These are phyloP conservation scores for Stegophylla sp. DNA, from an alignment of 2,888 invertebrate genomes.

Conservation along the genomic window DNA sequence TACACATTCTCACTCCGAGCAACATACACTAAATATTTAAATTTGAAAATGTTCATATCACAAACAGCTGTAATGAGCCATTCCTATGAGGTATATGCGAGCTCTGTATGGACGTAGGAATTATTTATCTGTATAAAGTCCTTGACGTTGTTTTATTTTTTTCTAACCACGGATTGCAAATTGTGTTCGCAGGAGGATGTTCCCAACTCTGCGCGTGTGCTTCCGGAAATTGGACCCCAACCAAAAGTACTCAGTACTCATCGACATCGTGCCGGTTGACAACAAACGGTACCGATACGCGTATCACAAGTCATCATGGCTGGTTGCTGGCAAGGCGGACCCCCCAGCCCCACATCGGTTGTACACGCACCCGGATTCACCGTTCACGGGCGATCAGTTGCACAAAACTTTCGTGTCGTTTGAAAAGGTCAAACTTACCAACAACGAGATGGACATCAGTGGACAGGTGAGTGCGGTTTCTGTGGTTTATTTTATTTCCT, in stretches of 20 bases:
- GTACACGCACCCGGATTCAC: slow-evolving; percentile 81
- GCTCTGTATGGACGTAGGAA: too few relatives aligned
- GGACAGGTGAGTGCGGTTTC: slow-evolving; percentile 65
- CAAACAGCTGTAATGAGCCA: too few relatives aligned
- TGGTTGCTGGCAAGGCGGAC: slow-evolving; percentile 83
- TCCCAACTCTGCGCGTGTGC: slow-evolving; percentile 78
- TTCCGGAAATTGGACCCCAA: slow-evolving; percentile 75
- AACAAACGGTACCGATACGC: slow-evolving; percentile 81
- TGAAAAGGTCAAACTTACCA: slow-evolving; percentile 84
- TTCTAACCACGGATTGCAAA: too few relatives aligned
- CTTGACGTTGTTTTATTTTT: too few relatives aligned
- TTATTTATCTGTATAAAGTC: too few relatives aligned
- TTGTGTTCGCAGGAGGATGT: slow-evolving; percentile 75
- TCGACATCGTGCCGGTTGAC: slow-evolving; percentile 83
- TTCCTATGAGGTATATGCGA: too few relatives aligned
- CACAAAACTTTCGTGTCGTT: slow-evolving; percentile 80
- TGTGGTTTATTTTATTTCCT: neutral
- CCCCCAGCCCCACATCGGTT: slow-evolving; percentile 76
- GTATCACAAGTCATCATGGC: slow-evolving; percentile 82
- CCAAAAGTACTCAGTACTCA: slow-evolving; percentile 75
- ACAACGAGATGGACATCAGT: slow-evolving; percentile 81
- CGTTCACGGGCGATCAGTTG: slow-evolving; percentile 78
- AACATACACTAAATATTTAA: too few relatives aligned
- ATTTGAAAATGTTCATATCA: too few relatives aligned
- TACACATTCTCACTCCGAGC: too few relatives aligned